Percentiles rank a stretch among this genome's conserved stretches.
Conservation (phyloP, 2,888 invertebrate genomes). For the Macrophya alboannulata region DNA sequence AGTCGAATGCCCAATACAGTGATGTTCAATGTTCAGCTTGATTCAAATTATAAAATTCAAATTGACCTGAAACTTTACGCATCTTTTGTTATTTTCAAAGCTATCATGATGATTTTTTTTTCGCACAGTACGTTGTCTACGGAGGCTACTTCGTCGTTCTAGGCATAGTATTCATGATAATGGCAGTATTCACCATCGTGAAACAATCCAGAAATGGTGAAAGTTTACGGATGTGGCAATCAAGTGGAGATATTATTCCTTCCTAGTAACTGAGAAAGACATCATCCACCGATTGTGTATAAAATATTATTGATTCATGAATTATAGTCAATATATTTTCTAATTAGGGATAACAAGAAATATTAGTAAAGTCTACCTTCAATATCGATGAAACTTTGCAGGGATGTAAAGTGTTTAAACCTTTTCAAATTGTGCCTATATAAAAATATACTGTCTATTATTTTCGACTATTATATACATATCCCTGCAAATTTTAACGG, state of each 20-base stretch:
- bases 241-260: not conserved
- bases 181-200: slow-evolving; percentile 75
- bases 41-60: slow-evolving; percentile 17
- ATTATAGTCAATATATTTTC: slow-evolving; percentile 6
- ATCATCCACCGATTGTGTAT: not conserved
- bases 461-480: not conserved
- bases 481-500: not conserved
- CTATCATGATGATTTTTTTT: slow-evolving; percentile 18
- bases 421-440: not conserved
- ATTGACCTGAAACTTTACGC: slow-evolving; percentile 41
- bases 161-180: slow-evolving; percentile 82
- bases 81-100: not conserved
- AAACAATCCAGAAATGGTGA: slow-evolving; percentile 61
- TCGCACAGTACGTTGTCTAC: slow-evolving; percentile 86
- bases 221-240: slow-evolving; percentile 58
- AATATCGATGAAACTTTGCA: not conserved
- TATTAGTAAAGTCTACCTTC: not conserved
- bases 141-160: slow-evolving; percentile 86
- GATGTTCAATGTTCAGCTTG: slow-evolving; percentile 9
- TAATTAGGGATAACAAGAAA: not conserved
- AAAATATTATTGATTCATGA: slow-evolving; percentile 10
- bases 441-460: slow-evolving; percentile 1
- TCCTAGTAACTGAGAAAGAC: slow-evolving; percentile 7
- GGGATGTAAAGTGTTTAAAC: not conserved
- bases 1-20: not conserved